Conservation (phyloP, 1,140 invertebrate species). For the Melitaea cinxia region DNA sequence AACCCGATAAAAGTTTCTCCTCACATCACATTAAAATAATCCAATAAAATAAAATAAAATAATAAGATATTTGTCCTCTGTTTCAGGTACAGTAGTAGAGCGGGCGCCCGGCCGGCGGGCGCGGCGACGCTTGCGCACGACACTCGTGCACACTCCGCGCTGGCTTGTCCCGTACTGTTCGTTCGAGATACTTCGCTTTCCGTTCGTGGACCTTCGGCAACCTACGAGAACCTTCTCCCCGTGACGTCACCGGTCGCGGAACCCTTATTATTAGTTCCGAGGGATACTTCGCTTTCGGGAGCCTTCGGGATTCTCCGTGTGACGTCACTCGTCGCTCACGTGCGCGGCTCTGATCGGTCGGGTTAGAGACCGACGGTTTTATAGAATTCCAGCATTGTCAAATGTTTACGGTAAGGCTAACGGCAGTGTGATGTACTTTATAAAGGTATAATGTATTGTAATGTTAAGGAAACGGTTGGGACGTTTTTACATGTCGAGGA, state of each 20-base stretch:
- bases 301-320: constrained; percentile 29
- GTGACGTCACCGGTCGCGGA: constrained; percentile 14
- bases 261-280: constrained; percentile 36
- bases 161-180: constrained; percentile 60
- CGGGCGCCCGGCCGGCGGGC: constrained; percentile 14
- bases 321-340: neutral
- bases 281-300: constrained; percentile 20
- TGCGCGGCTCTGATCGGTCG: constrained; percentile 23
- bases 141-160: constrained; percentile 28
- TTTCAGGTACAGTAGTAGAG: constrained; percentile 46
- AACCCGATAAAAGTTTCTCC: too few relatives aligned
- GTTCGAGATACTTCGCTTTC: too few relatives aligned
- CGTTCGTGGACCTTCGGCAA: too few relatives aligned
- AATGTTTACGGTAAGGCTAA: constrained; percentile 35
- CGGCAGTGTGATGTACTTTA: constrained; percentile 47
- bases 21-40: too few relatives aligned
- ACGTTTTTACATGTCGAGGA: constrained; percentile 35
- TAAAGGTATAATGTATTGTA: constrained; percentile 42
- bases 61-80: neutral
- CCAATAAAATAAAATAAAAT: neutral
- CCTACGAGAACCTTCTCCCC: too few relatives aligned
- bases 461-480: constrained; percentile 30
- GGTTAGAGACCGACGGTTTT: constrained; percentile 7
- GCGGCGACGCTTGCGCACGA: neutral
- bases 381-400: constrained; percentile 14